phyloP scores from a whole-genome alignment of 2,797 vertebrate genomes.

The Threskiornis aethiopicus region DNA sequence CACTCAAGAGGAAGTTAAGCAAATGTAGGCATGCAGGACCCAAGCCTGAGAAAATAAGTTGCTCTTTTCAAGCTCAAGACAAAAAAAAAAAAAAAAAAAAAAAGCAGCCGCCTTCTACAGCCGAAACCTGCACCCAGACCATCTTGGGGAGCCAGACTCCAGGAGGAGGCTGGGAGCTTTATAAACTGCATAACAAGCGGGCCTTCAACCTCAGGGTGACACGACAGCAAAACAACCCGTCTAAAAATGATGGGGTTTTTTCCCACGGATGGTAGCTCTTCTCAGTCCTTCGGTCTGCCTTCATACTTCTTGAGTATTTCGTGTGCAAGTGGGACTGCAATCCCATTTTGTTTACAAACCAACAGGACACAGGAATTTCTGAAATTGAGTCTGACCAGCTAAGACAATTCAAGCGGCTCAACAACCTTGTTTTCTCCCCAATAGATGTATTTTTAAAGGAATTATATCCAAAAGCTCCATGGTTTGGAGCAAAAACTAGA shows the following conservation, averaged over 20 bases:
- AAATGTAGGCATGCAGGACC: neutral
- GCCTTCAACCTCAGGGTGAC: neutral
- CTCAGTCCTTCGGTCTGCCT: neutral
- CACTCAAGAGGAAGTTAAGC: neutral
- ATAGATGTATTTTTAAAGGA: neutral
- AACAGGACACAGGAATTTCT: neutral
- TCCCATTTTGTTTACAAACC: constrained; percentile 1
- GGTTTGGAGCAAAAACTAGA: neutral
- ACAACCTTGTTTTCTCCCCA: neutral
- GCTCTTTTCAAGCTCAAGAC: neutral
- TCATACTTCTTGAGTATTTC: neutral
- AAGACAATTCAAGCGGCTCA: neutral
- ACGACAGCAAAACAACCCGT: rapidly evolving
- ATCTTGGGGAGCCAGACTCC: neutral
- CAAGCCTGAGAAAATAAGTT: neutral
- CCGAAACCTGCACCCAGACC: neutral
- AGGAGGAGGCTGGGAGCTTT: neutral
- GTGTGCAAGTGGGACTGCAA: neutral
- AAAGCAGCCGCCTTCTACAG: neutral
- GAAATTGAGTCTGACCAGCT: neutral
- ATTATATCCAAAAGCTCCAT: neutral
- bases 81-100: neutral
- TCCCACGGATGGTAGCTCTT: neutral
- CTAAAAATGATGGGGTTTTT: neutral
- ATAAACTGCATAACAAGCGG: rapidly evolving